A percentile compares a stretch with the other conserved stretches of the same genome.
These are phyloP conservation scores for Turnix velox DNA, from an alignment of 2,113 vertebrate genomes.

Conservation along the genomic window DNA sequence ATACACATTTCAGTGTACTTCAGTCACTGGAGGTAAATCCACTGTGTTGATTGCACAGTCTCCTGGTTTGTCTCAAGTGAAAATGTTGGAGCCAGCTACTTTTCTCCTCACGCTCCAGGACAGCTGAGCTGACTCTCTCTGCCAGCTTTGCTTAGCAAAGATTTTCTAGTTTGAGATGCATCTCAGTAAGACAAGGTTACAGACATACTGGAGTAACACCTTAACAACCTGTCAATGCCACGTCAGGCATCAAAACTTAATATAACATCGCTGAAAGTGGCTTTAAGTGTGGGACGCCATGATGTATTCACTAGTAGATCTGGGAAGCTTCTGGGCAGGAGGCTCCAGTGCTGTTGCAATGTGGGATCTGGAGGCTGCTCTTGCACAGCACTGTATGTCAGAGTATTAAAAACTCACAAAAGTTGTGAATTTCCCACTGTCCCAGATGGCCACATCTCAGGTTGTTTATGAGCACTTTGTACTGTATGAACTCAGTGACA, in stretches of 20 bases:
- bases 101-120: not conserved
- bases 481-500: not conserved
- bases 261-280: not conserved
- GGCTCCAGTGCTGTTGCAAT: not conserved
- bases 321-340: not conserved
- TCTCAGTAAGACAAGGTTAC: not conserved
- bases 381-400: not conserved
- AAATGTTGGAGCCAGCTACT: not conserved
- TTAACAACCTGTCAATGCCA: not conserved
- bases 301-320: not conserved
- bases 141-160: not conserved
- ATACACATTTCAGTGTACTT: not conserved
- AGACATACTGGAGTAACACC: not conserved
- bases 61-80: not conserved
- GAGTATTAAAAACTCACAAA: not conserved
- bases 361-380: not conserved
- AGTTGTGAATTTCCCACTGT: not conserved
- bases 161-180: not conserved
- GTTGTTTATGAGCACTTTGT: not conserved
- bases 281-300: not conserved
- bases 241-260: not conserved
- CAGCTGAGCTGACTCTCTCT: not conserved
- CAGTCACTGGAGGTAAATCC: not conserved
- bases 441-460: fast-evolving
- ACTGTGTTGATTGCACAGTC: not conserved